Base-by-base conservation (phyloP, 2,113 vertebrate species). In the Corythaixoides concolor region DNA sequence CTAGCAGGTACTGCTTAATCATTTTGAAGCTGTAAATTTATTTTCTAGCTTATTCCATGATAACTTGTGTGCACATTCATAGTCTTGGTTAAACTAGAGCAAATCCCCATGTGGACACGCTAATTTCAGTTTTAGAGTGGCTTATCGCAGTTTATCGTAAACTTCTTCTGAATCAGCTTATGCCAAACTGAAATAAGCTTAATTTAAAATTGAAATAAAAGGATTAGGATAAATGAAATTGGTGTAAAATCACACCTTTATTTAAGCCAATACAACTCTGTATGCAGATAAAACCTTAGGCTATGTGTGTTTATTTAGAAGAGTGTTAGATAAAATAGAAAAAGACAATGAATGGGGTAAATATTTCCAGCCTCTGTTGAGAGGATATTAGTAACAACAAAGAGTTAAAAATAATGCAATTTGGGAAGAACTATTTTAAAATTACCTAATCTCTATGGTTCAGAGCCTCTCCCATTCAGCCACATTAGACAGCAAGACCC, bases 181-280 rank as follows among this genome's bases (percentile, higher is more conserved):
- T 39, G 30, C 39, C 0, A 0, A 91, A 93, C 63, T 47, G 21
- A 82, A 95, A 97, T 86, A 90, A 58, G 82, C 56, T 92, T 94
- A 90, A 92, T 89, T 93, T 94, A 75, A 95, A 95, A 93, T 67
- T 88, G 43, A 96, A 96, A 94, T 85, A 93, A 96, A 94, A 90
- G 88, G 85, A 95, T 96, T 95, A 96, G 68, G 72, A 77, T 94
- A 84, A 93, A 70, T 32, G 3, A 88, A 96, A 95, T 93, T 88
- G 76, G 85, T 92, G 79, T 88, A 96, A 96, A 96, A 91, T 90
- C 78, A 86, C 67, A 96, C 95, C 93, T 96, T 96, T 95, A 88
- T 90, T 92, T 86, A 90, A 94, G 30, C 37, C 52, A 91, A 39
- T 93, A 49, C 33, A 86, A 53, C 55, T 73, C 37, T 52, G 39